Base-by-base conservation (phyloP, 2,888 invertebrate genomes). In the Eupithecia subfuscata region DNA sequence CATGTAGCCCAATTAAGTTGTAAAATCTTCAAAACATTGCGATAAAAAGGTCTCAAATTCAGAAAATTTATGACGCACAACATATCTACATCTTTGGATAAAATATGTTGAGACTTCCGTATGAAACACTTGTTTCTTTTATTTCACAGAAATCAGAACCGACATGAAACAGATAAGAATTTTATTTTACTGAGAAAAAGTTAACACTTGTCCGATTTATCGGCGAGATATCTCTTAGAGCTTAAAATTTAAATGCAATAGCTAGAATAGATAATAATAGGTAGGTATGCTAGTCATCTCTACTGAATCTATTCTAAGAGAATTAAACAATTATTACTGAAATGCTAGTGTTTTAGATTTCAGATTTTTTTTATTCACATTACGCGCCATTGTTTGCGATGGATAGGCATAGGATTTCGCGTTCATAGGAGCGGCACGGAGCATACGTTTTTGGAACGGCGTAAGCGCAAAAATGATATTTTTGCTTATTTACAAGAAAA, bases 61-160 rank as follows among this genome's bases (percentile, higher is more conserved):
- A 9, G 30, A 22, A 3, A 60, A 40, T 25, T 30, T 30, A 70
- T 80, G 77, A 78, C 75, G 74, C 78, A 77, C 60, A 60, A 64
- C 37, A 70, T 11, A 74, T 40, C 67, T 56, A 74, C 48, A 48
- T 2, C 48, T 52, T 75, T 25, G 60, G 22, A 25, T 25, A 1
- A 25, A 30, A 72, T 37, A 67, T 73, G 69, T 77, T 71, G 73
- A 69, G 69, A 77, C 77, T 79, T 81, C 80, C 73, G 73, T 60
- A 71, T 30, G 68, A 37, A 69, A 43, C 65, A 56, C 69, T 68
- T 56, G 48, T 56, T 64, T 37, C 64, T 73, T 71, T 71, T 70
- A 73, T 68, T 73, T 63, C 70, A 45, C 40, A 30, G 69, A 74
- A 71, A 69, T 52, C 52, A 52, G 8, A 34, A 64, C 18, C 18